Conservation (phyloP, 2,113 vertebrate genomes). For the Gymnocephalus cernua region DNA sequence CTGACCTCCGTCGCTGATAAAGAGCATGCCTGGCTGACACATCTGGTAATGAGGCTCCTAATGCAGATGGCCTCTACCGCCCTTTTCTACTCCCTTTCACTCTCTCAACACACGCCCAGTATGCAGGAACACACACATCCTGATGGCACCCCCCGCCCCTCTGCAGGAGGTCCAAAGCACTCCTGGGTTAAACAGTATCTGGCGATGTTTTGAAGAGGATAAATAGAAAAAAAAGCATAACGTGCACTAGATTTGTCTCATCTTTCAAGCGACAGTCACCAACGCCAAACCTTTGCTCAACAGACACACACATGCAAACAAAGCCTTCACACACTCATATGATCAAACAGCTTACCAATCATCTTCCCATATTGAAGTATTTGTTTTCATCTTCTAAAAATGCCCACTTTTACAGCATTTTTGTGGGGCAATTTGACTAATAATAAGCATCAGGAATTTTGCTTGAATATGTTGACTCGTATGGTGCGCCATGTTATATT, state of each 20-base stretch:
- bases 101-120: conserved; percentile 24
- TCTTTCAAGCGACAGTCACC: conserved; percentile 34
- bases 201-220: conserved; percentile 52
- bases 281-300: not conserved
- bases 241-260: conserved; percentile 44
- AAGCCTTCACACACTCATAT: not conserved
- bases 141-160: conserved; percentile 17
- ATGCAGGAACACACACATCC: conserved; percentile 47
- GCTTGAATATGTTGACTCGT: conserved; percentile 39
- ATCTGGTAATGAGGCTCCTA: conserved; percentile 78
- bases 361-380: not conserved
- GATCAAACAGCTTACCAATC: conserved; percentile 9
- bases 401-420: not conserved
- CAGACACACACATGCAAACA: conserved; percentile 35
- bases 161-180: conserved; percentile 59
- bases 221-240: conserved; percentile 47
- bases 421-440: conserved; percentile 14
- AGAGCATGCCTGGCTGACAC: conserved; percentile 77
- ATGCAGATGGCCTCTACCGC: conserved; percentile 74
- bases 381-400: conserved; percentile 13
- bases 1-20: conserved; percentile 70
- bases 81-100: conserved; percentile 48
- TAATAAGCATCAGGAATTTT: conserved; percentile 5
- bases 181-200: conserved; percentile 65
- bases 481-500: conserved; percentile 27